phyloP scores from a whole-genome alignment of 2,113 vertebrate genomes.

The Neogobius melanostomus region DNA sequence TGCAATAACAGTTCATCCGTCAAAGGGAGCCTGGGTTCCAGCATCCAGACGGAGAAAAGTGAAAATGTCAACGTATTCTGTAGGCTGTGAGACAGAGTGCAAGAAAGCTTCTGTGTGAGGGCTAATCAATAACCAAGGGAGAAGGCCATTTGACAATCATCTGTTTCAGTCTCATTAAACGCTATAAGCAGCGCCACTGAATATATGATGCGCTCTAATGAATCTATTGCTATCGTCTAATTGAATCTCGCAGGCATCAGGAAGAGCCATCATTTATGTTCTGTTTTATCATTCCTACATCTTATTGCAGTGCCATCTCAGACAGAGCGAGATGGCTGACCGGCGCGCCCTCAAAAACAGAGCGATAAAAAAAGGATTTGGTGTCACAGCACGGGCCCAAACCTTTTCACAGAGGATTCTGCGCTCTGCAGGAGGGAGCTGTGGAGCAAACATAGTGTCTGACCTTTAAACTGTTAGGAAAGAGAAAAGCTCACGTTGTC shows the following conservation, averaged over 20 bases:
- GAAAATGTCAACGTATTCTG: background rate
- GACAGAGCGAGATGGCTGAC: slow-evolving; percentile 25
- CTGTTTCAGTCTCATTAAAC: slow-evolving; percentile 29
- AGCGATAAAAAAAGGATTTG: slow-evolving; percentile 38
- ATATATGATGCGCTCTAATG: slow-evolving; percentile 37
- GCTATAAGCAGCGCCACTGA: slow-evolving; percentile 26
- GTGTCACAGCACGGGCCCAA: slow-evolving; percentile 4
- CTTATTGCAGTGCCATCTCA: slow-evolving; percentile 33
- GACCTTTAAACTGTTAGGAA: slow-evolving; percentile 46
- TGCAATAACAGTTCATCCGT: background rate
- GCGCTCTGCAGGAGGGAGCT: slow-evolving; percentile 6
- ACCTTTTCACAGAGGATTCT: slow-evolving; percentile 31
- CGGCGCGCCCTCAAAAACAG: slow-evolving; percentile 45
- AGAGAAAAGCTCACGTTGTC: slow-evolving; percentile 12
- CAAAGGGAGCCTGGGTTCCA: background rate
- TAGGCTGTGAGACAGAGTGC: background rate
- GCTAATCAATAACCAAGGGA: background rate
- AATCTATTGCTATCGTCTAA: slow-evolving; percentile 60
- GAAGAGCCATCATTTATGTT: slow-evolving; percentile 50
- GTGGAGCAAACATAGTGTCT: slow-evolving; percentile 9
- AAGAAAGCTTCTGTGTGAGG: background rate
- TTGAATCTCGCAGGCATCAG: slow-evolving; percentile 50
- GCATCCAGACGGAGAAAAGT: background rate
- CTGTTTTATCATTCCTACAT: slow-evolving; percentile 34
- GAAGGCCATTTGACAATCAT: slow-evolving; percentile 1